Evolutionary conservation across 1,140 invertebrate genomes (phyloP), one percentile per base, ranked within the genome.

Genomic region (Ctenoplectra terminalis): DNA sequence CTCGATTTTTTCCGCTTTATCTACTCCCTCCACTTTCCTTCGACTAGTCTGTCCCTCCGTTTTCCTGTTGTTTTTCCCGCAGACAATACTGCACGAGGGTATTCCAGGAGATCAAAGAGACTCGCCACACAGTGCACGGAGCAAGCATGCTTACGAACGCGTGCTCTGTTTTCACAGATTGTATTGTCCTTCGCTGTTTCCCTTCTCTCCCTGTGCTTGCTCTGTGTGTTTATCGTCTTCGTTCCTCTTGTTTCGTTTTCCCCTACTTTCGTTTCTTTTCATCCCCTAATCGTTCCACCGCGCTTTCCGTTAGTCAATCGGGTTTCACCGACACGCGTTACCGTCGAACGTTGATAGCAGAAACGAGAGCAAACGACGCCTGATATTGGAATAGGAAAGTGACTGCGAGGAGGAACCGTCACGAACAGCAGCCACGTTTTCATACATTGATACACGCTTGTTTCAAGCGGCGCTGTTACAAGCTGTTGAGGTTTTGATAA

Each of bases 71-170:
- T 81, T 75, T 75, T 66, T 40, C 29, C 71, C 34, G n/a, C 31
- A 58, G 61, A 81, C 79, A 81, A 81, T 81, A 34, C 61, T 46
- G 20, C 26, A 50, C 71, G 60, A 31, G 43, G 63, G 40, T 75
- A 66, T 81, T 13, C 43, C 50, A 0, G 9, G 61, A 81, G 79
- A 81, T 81, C 79, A 81, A 81, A 81, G 72, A 26, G 34, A 80
- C 52, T 17, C 31, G 61, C 31, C 60, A 31, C 40, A 70, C 20
- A 58, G n/a, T n/a, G 58, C 61, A 46, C 71, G 60, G 71, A 34
- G 70, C 78, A 75, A 81, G 17, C 40, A 72, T 70, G 43, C 31
- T 43, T 23, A 43, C 56, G 43, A 76, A 67, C 46, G 46, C 71
- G 34, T 46, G 31, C 23, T 31, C 20, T n/a, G 13, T 6, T 40